A percentile compares a stretch with the other conserved stretches of the same genome.
Conservation (phyloP, 2,888 invertebrate genomes). For the Drosophila kambysellisi region DNA sequence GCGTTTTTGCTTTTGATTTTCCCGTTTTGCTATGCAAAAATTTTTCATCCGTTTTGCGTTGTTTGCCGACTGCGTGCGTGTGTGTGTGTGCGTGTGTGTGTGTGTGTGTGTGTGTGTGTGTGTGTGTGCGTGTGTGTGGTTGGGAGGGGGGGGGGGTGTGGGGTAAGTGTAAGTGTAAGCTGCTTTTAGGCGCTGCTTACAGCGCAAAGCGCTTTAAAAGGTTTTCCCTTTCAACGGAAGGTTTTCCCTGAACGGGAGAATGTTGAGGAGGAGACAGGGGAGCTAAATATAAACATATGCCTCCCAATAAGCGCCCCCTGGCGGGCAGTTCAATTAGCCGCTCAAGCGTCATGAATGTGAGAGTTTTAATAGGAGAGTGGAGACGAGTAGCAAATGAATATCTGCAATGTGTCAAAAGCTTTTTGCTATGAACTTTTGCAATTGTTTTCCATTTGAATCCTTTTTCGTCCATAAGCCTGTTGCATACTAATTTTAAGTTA, state of each 20-base stretch:
- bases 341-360: background rate
- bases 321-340: conserved; percentile 55
- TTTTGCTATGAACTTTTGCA: background rate
- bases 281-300: conserved; percentile 39
- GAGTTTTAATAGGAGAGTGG: background rate
- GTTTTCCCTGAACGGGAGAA: background rate
- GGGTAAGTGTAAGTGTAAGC: conserved; percentile 62
- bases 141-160: too few relatives aligned
- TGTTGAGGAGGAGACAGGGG: background rate
- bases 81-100: conserved; percentile 9
- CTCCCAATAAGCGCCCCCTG: conserved; percentile 15
- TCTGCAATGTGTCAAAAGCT: conserved; percentile 2
- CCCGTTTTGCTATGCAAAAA: conserved; percentile 51
- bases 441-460: background rate
- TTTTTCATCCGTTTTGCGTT: conserved; percentile 38
- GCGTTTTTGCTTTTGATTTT: conserved; percentile 25
- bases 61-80: conserved; percentile 40
- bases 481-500: too few relatives aligned
- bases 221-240: conserved; percentile 50
- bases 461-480: background rate
- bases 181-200: conserved; percentile 73
- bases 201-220: conserved; percentile 76
- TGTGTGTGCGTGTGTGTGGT: conserved; percentile 10
- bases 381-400: background rate
- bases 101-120: conserved; percentile 16